Conservation (phyloP, 2,113 vertebrate species). For the Etheostoma cragini region DNA sequence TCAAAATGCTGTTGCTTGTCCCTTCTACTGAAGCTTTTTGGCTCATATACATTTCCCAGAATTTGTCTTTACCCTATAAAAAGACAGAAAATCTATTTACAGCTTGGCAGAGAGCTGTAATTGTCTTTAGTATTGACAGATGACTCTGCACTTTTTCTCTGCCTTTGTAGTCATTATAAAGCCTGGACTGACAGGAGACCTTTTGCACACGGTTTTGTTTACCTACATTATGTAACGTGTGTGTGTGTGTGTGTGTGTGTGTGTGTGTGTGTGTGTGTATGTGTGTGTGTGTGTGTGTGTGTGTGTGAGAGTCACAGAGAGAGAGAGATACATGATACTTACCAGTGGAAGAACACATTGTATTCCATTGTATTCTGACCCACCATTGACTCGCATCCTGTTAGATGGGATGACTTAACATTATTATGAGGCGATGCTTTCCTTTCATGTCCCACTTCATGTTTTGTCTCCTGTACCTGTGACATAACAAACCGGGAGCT, state of each 20-base stretch:
- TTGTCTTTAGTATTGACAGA: constrained; percentile 44
- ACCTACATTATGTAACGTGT: constrained; percentile 50
- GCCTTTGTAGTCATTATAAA: constrained; percentile 31
- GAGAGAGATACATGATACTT: constrained; percentile 36
- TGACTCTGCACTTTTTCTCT: constrained; percentile 29
- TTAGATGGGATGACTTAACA: constrained; percentile 37
- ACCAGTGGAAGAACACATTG: constrained; percentile 56
- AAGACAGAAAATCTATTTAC: constrained; percentile 15
- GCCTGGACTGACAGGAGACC: constrained; percentile 24
- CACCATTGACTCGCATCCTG: constrained; percentile 34
- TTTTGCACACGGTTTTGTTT: constrained; percentile 61
- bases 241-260: constrained; percentile 21
- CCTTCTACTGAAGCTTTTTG: not conserved
- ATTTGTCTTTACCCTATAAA: not conserved
- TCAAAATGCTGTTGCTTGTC: not conserved
- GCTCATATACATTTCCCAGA: not conserved
- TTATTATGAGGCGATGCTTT: constrained; percentile 30
- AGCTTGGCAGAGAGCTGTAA: constrained; percentile 6
- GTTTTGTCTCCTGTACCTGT: constrained; percentile 4
- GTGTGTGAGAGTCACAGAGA: not conserved
- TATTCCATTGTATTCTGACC: constrained; percentile 54
- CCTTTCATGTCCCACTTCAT: constrained; percentile 18
- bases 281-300: constrained; percentile 41
- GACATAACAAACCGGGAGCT: not conserved
- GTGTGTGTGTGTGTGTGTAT: constrained; percentile 19